Conservation (phyloP, 2,797 vertebrate species). For the Gephyroberyx darwinii region DNA sequence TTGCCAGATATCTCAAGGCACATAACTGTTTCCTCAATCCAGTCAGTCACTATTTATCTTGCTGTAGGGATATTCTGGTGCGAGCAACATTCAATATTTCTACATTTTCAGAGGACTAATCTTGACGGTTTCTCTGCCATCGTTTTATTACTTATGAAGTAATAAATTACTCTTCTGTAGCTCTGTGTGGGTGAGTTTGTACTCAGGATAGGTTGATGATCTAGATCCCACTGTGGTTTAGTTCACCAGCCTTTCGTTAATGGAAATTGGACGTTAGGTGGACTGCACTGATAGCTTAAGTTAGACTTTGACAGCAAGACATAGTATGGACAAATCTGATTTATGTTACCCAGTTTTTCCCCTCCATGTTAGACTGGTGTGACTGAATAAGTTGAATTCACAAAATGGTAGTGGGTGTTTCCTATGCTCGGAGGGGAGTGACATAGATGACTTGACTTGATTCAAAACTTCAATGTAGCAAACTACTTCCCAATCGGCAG, state of each 20-base stretch:
- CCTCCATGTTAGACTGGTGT: no score
- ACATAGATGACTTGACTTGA: no score
- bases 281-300: neutral
- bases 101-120: conserved; percentile 61
- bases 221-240: conserved; percentile 14
- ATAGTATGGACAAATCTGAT: no score
- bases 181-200: conserved; percentile 57
- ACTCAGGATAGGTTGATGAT: conserved; percentile 4
- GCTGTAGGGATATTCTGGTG: conserved; percentile 37
- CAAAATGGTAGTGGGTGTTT: no score
- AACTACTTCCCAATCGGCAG: no score
- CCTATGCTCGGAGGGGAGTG: no score
- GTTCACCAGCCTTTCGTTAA: conserved; percentile 17
- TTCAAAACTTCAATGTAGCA: no score
- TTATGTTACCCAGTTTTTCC: no score
- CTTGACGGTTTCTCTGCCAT: conserved; percentile 68
- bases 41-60: conserved; percentile 37
- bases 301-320: no score
- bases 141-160: conserved; percentile 74
- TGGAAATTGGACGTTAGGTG: conserved; percentile 8
- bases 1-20: conserved; percentile 25
- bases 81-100: conserved; percentile 52
- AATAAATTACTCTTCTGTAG: conserved; percentile 77
- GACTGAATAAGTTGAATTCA: no score
- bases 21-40: conserved; percentile 27